These are phyloP conservation scores for Heterotilapia buettikoferi DNA, from an alignment of 2,113 vertebrate genomes.

Conservation along the genomic window DNA sequence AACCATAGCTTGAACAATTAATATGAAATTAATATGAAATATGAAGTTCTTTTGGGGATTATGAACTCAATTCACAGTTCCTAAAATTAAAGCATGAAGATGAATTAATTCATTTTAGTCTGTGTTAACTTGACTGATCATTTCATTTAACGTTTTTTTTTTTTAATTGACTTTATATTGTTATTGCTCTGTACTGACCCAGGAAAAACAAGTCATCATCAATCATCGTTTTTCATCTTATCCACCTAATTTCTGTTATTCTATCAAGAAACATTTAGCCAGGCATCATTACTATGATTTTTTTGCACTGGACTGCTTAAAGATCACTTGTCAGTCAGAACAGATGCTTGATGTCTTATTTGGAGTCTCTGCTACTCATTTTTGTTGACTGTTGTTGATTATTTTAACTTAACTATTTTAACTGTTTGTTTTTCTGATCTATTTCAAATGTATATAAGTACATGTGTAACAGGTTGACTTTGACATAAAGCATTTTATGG, in stretches of 20 bases:
- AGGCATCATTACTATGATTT: background rate
- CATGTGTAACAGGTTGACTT: background rate
- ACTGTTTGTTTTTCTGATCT: background rate
- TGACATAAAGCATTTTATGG: background rate
- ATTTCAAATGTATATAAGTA: background rate
- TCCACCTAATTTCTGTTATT: background rate
- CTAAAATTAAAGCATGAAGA: background rate
- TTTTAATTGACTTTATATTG: background rate
- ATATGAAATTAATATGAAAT: background rate
- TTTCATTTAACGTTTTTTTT: background rate
- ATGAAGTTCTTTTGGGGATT: background rate
- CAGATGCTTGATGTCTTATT: background rate
- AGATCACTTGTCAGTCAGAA: slow-evolving; percentile 1
- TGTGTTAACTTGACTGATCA: background rate
- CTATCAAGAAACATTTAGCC: background rate
- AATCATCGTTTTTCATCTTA: fast-evolving
- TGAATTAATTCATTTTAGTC: background rate
- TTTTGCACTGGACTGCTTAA: background rate
- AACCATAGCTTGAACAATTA: background rate
- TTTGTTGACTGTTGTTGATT: background rate
- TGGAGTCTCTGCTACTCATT: background rate
- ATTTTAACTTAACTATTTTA: background rate
- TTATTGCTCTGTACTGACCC: background rate
- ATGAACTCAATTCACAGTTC: background rate
- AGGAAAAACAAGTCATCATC: background rate